These are phyloP conservation scores for Balaenoptera acutorostrata DNA, from an alignment of 2,113 vertebrate genomes.

Conservation along the genomic window DNA sequence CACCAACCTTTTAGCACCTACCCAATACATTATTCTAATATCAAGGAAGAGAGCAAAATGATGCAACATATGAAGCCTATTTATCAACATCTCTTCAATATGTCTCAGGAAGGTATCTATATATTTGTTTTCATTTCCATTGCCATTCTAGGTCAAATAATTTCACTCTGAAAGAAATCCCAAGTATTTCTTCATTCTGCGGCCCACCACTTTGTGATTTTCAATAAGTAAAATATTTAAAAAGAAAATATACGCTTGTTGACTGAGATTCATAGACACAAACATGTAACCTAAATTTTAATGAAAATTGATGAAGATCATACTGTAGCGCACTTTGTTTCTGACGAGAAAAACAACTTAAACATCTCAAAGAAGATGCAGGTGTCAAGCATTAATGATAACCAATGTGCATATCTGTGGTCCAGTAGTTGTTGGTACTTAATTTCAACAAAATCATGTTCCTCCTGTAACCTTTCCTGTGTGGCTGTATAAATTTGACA, in stretches of 20 bases:
- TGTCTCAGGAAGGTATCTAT: not conserved
- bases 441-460: constrained; percentile 62
- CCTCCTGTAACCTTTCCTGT: constrained; percentile 28
- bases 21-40: not conserved
- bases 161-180: not conserved
- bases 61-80: not conserved
- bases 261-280: not conserved
- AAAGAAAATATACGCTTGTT: not conserved
- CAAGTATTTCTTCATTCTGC: not conserved
- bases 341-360: constrained; percentile 47
- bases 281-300: not conserved
- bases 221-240: not conserved
- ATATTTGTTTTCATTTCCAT: not conserved
- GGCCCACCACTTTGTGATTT: not conserved
- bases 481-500: constrained; percentile 61
- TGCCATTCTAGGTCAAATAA: not conserved
- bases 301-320: constrained; percentile 25
- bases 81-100: not conserved
- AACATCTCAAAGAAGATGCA: constrained; percentile 54
- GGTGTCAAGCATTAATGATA: constrained; percentile 71
- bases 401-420: not conserved
- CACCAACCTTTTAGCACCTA: not conserved
- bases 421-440: constrained; percentile 54
- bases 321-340: not conserved
- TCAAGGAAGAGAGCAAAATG: not conserved